Evolutionary conservation across 2,113 vertebrate genomes (phyloP), one percentile per base, ranked within the genome.

Genomic region (Choloepus hoffmanni): DNA sequence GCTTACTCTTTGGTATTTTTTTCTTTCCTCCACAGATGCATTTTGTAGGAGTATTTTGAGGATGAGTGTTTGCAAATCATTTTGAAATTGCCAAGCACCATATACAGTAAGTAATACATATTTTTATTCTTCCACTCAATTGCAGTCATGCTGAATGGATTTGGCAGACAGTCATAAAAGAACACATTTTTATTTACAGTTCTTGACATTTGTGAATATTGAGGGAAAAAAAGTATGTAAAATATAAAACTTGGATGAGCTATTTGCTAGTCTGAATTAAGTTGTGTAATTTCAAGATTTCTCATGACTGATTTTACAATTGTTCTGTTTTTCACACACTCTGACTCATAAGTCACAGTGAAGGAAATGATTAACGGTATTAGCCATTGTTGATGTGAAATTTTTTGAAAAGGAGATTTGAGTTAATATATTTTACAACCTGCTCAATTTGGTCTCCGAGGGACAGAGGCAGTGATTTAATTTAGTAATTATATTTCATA

Each of bases 101-200:
- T 74, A 96, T 97, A 96, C 67, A 96, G 96, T 98, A 97, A 97
- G 97, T 97, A 91, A 94, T 97, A 81, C 76, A 7, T 96, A 95
- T 95, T 97, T 97, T 92, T 96, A 92, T 94, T 91, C 95, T 95
- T 91, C 33, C 13, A 89, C 40, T 97, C 28, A 77, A n/a, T 93
- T 92, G 50, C 33, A 95, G 21, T 93, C 53, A 95, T 92, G 11
- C 21, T 82, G 26, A 93, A 96, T 94, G 62, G 81, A 95, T 92
- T 96, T 97, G 78, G 70, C 83, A 95, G 76, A 76, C 16, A 65
- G 30, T 95, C 82, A 97, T 90, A 94, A 90, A 94, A 81, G n/a
- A 89, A 90, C 48, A 73, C 36, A 96, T 95, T 96, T 55, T 63
- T 94, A 63, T 90, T 97, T 96, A 89, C 45, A 78, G 92, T 91